phyloP scores from a whole-genome alignment of 2,113 vertebrate genomes.

The Ondatra zibethicus region DNA sequence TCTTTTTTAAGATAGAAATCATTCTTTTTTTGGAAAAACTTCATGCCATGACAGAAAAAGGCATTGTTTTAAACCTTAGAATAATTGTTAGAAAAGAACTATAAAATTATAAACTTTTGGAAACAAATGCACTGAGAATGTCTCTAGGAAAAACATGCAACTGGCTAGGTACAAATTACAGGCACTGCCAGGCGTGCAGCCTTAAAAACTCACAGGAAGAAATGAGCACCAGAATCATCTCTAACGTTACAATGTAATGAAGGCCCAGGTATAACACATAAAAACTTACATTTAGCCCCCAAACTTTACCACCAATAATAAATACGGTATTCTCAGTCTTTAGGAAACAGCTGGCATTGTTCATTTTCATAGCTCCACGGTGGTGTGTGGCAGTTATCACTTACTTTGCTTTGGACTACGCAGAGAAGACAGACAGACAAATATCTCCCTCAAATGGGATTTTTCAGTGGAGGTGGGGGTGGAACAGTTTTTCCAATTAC shows the following conservation, averaged over 20 bases:
- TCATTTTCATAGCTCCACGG: constrained; percentile 58
- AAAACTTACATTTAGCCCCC: constrained; percentile 56
- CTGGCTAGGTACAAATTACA: constrained; percentile 58
- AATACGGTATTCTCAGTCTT: constrained; percentile 57
- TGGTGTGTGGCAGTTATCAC: constrained; percentile 32
- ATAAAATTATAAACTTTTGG: constrained; percentile 72
- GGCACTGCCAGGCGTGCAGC: not conserved
- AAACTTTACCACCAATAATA: constrained; percentile 42
- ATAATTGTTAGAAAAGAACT: constrained; percentile 75
- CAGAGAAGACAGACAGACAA: constrained; percentile 23
- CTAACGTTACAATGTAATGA: constrained; percentile 40
- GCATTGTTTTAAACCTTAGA: constrained; percentile 60
- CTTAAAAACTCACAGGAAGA: constrained; percentile 62
- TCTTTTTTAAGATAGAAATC: constrained; percentile 57
- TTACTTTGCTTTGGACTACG: not conserved
- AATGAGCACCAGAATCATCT: constrained; percentile 76
- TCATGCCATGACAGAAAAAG: constrained; percentile 65
- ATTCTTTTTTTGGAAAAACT: not conserved
- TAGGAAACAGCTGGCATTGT: constrained; percentile 57
- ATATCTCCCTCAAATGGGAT: constrained; percentile 15
- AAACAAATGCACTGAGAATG: constrained; percentile 72
- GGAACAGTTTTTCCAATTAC: constrained; percentile 38
- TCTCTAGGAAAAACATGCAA: constrained; percentile 68
- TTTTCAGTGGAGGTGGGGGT: not conserved
- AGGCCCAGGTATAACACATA: constrained; percentile 33